Conservation (phyloP, 1,140 invertebrate genomes). For the Drosophila serrata region DNA sequence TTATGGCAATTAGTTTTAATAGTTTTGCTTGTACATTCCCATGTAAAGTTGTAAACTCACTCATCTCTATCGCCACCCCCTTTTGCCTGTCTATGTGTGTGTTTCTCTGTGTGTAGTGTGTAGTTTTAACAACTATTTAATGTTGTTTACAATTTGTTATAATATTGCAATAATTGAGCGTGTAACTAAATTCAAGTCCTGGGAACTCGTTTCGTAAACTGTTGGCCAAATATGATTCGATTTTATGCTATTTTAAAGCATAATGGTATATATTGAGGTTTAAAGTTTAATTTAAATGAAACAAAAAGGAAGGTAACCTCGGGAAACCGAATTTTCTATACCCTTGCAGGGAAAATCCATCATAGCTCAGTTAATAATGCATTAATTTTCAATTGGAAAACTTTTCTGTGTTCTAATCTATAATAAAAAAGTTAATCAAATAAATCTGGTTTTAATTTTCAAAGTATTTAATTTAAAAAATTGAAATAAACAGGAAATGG, state of each 20-base stretch:
- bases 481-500: too few species aligned
- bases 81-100: constrained; percentile 24
- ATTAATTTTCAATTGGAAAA: too few species aligned
- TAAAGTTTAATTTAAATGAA: too few species aligned
- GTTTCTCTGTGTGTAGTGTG: constrained; percentile 19
- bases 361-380: too few species aligned
- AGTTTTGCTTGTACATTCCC: constrained; percentile 77
- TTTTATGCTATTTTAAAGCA: neutral
- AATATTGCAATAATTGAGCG: constrained; percentile 49
- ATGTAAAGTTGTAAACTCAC: constrained; percentile 66
- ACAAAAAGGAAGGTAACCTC: too few species aligned
- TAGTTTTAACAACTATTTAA: constrained; percentile 66
- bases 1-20: constrained; percentile 83
- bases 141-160: constrained; percentile 70
- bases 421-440: too few species aligned
- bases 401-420: too few species aligned
- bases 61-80: constrained; percentile 12
- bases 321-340: too few species aligned
- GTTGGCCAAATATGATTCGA: constrained; percentile 1
- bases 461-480: too few species aligned
- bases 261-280: neutral
- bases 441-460: too few species aligned
- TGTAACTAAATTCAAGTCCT: constrained; percentile 6
- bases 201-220: constrained; percentile 13
- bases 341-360: too few species aligned